A percentile compares a stretch with the other conserved stretches of the same genome.
Conservation (phyloP, 2,113 vertebrate species). For the Pygoscelis adeliae region DNA sequence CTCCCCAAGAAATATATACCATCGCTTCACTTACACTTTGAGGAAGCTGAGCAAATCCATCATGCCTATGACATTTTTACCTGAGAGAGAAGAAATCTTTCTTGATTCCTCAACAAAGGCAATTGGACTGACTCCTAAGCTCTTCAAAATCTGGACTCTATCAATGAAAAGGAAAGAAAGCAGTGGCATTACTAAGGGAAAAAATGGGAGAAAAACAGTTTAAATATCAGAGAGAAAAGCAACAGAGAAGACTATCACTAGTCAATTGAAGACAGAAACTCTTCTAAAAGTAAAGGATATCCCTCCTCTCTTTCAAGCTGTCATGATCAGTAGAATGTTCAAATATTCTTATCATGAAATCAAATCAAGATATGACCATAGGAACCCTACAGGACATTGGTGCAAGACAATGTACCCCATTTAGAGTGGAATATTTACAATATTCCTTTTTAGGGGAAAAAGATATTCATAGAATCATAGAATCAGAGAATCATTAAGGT, state of each 20-base stretch:
- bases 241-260: not conserved
- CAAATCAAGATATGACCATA: not conserved
- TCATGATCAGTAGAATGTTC: rapidly evolving
- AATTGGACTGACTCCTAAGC: not conserved
- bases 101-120: not conserved
- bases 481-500: no score
- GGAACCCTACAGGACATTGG: not conserved
- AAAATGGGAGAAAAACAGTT: not conserved
- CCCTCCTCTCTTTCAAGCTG: not conserved
- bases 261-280: not conserved
- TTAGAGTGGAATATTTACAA: not conserved
- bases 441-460: not conserved
- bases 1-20: not conserved
- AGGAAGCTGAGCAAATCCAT: not conserved
- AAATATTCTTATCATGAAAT: not conserved
- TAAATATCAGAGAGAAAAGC: not conserved
- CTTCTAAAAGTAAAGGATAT: not conserved
- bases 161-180: not conserved
- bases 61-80: not conserved
- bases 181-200: not conserved
- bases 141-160: not conserved
- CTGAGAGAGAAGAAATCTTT: not conserved
- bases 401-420: not conserved
- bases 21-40: not conserved
- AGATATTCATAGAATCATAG: not conserved